phyloP scores from a whole-genome alignment of 2,113 vertebrate genomes.

The Pogonocichla stellata region DNA sequence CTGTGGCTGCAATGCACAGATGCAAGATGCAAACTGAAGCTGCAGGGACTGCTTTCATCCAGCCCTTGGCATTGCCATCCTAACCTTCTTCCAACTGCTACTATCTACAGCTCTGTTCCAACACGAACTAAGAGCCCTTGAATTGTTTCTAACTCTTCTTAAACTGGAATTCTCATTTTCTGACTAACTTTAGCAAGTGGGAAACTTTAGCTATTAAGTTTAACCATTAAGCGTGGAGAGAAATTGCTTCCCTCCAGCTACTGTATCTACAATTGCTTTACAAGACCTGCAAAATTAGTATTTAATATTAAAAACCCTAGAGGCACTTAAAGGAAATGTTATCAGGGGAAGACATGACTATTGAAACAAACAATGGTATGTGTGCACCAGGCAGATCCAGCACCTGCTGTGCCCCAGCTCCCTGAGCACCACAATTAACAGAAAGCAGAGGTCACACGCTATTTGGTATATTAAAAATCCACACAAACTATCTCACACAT shows the following conservation, averaged over 20 bases:
- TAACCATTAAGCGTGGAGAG: not conserved
- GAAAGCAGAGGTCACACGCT: not conserved
- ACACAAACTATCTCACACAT: not conserved
- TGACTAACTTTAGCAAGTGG: not conserved
- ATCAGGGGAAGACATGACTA: not conserved
- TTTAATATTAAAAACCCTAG: constrained; percentile 29
- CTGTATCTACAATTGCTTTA: constrained; percentile 32
- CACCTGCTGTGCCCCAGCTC: not conserved
- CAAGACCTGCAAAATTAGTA: constrained; percentile 30
- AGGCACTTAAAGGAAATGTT: not conserved
- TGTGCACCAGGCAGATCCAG: not conserved
- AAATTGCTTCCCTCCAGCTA: constrained; percentile 32
- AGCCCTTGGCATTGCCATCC: not conserved
- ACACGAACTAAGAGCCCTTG: not conserved
- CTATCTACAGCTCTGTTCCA: not conserved
- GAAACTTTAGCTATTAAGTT: constrained; percentile 35
- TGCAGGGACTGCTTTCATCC: constrained; percentile 13
- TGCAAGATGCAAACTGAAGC: constrained; percentile 28
- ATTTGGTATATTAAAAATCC: not conserved
- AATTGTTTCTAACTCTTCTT: not conserved
- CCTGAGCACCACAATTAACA: not conserved
- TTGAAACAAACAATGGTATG: not conserved
- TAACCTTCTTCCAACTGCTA: not conserved
- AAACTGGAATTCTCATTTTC: constrained; percentile 4
- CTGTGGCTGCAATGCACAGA: constrained; percentile 15